Base-by-base conservation (phyloP, 2,797 vertebrate genomes). In the Argentina silus region DNA sequence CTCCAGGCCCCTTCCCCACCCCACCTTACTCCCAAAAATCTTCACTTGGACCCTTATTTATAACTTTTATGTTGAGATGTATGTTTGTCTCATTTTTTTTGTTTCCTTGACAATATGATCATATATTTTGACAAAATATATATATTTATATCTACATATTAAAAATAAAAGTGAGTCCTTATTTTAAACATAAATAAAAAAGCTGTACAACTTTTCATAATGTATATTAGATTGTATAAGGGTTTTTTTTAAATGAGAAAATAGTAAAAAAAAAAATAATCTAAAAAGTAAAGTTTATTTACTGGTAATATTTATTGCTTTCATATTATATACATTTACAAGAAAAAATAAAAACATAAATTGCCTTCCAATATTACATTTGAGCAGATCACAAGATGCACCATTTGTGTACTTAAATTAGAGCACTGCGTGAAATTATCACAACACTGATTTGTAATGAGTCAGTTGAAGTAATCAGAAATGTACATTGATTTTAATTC, bases 81-180 rank as follows among this genome's bases (percentile, higher is more conserved):
- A 95, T 93, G 91, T 94, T 93, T 95, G 93, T 94, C 87, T 93
- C 90, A 88, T 89, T 88, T 89, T 93, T 89, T 86, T 91, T 90
- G 87, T 93, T 93, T 91, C 82, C 85, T 96, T 96, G 96, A 98
- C 96, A 95, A 96, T 98, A 98, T 97, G 96, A 98, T 96, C 97
- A 96, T 99, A 98, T 98, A 98, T 99, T 99, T 98, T 99, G 97
- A 98, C 96, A 96, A 98, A 97, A 94, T 93, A 93, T 94, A 93
- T 94, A 94, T 99, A 98, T 98, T 98, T 98, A 98, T 99, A 98
- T 97, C 96, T 94, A 96, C 96, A 86, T 97, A 97, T 97, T 95
- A 96, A 97, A 74, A 95, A 96, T 95, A 96, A 97, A 95, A 97
- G 95, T 95, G 95, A 96, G 95, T 98, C 94, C 95, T 96, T 98